phyloP scores from a whole-genome alignment of 2,888 invertebrate species.

The Lymantria monacha region DNA sequence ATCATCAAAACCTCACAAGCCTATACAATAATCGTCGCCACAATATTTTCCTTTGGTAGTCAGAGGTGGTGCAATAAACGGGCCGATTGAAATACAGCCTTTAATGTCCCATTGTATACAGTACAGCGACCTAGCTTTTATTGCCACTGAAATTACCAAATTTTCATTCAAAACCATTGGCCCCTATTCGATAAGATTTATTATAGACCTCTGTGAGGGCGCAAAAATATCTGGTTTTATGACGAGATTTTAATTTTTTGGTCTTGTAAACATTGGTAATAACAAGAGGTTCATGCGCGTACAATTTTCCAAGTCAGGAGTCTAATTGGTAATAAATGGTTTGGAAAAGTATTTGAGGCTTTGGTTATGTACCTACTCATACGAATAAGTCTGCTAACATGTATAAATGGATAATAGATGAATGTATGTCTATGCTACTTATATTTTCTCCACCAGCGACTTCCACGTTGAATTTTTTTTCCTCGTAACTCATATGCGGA shows the following conservation, averaged over 20 bases:
- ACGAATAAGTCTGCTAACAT: no score
- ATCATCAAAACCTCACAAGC: neutral
- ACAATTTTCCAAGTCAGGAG: neutral
- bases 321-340: neutral
- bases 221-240: constrained; percentile 24
- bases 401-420: no score
- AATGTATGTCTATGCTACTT: no score
- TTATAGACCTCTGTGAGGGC: constrained; percentile 15
- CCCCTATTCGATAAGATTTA: constrained; percentile 41
- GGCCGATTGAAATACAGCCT: constrained; percentile 27
- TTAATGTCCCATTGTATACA: constrained; percentile 30
- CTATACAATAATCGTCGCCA: constrained; percentile 23
- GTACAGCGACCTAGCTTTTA: constrained; percentile 36
- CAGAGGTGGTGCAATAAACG: constrained; percentile 28
- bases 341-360: neutral
- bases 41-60: constrained; percentile 20
- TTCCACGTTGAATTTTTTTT: no score
- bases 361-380: neutral
- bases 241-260: constrained; percentile 18
- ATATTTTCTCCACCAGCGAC: no score
- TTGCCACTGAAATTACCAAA: constrained; percentile 26
- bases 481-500: no score
- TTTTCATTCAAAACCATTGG: constrained; percentile 37
- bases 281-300: neutral
- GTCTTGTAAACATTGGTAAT: constrained; percentile 16